Conservation (phyloP, 2,888 invertebrate species). For the Ectobius pallidus region DNA sequence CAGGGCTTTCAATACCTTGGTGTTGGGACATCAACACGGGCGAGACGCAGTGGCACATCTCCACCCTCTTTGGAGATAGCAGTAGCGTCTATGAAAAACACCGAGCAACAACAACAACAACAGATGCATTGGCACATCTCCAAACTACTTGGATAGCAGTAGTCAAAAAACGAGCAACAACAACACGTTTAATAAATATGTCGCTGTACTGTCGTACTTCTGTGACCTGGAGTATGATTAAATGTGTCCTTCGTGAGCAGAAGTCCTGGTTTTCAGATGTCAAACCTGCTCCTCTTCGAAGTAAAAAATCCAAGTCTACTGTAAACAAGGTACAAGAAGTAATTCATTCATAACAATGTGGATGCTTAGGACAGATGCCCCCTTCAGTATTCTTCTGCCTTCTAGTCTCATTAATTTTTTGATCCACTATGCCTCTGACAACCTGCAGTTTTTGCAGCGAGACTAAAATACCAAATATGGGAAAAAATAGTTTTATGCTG, state of each 20-base stretch:
- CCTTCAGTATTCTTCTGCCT: not conserved
- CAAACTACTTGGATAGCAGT: too few relatives aligned
- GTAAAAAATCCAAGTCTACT: constrained; percentile 57
- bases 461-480: not conserved
- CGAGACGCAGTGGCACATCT: too few relatives aligned
- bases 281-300: constrained; percentile 54
- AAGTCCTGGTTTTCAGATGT: constrained; percentile 30
- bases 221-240: not conserved
- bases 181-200: too few relatives aligned
- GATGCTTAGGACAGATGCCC: not conserved
- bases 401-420: not conserved
- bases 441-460: not conserved
- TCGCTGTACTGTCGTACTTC: not conserved
- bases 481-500: too few relatives aligned
- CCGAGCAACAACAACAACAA: too few relatives aligned
- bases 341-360: not conserved
- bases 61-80: too few relatives aligned
- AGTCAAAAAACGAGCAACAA: too few relatives aligned
- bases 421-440: not conserved
- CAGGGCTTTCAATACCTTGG: too few relatives aligned
- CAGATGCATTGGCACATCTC: too few relatives aligned
- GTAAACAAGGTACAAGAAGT: constrained; percentile 55
- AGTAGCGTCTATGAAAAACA: too few relatives aligned
- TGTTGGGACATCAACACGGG: too few relatives aligned
- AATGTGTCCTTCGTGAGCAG: not conserved